Base-by-base conservation (phyloP, 2,888 invertebrate genomes). In the Carcina quercana region DNA sequence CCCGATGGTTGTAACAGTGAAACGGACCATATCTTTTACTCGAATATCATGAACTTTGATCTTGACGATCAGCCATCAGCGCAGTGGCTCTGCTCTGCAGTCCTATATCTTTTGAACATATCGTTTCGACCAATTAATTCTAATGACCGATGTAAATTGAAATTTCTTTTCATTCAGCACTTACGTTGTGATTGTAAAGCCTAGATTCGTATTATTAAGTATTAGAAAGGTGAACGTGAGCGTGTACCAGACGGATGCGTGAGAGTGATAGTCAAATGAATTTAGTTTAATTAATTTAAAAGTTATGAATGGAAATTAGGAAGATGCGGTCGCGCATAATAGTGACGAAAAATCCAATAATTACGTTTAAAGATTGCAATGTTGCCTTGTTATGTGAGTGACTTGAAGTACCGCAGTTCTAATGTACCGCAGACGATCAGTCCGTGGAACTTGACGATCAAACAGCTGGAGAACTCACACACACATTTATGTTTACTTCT, bases 331-430 rank as follows among this genome's bases (percentile, higher is more conserved):
- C 82, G 83, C 82, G 83, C 83, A 83, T 74, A 78, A 62, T 83
- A 83, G 76, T 79, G 64, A 82, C 82, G 82, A 80, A 75, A n/a
- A 78, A 82, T 82, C 82, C 82, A 82, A 83, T 82, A 83, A 82
- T 78, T 72, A 80, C 68, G 72, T 65, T 73, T 71, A 64, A 68
- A 57, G n/a, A 59, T 54, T 47, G n/a, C n/a, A n/a, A 65, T 64
- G 73, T 76, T 79, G 80, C 79, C 83, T 82, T 80, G 75, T 72
- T 69, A 57, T 70, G 67, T 74, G 73, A n/a, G n/a, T n/a, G n/a
- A n/a, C n/a, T n/a, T n/a, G n/a, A n/a, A n/a, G n/a, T n/a, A n/a
- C n/a, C n/a, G n/a, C n/a, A n/a, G n/a, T n/a, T n/a, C n/a, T n/a
- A n/a, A n/a, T n/a, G n/a, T n/a, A n/a, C n/a, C n/a, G n/a, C n/a